Evolutionary conservation across 1,140 invertebrate genomes (phyloP), one percentile per base, ranked within the genome.

Genomic region (Bombus cullumanus): DNA sequence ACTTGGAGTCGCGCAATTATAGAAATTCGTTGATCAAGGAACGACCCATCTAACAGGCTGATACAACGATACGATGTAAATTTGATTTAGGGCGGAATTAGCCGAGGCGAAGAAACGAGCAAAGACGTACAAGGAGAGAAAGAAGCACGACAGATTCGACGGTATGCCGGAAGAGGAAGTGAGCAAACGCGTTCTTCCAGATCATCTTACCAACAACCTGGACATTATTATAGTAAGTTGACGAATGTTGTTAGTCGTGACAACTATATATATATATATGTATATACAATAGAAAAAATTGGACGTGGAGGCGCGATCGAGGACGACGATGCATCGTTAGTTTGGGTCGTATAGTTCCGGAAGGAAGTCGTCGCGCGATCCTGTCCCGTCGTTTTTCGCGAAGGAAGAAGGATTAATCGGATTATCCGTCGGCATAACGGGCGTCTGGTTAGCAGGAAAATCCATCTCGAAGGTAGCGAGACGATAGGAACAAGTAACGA

Each of bases 141-240:
- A 98, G 95, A 99, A 99, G 94, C 97, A 99, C 95, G 98, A 99
- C 95, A 96, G 98, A 86, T 99, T 99, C 95, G 99, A 99, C 96
- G 98, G 98, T 72, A 98, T 99, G 97, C 97, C 98, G 81, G 98
- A 99, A 95, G 98, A 99, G 94, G 98, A 99, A 96, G 98, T 99
- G 39, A 97, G 98, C 72, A 97, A 98, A 93, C 97, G 98, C 91
- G 98, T 97, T 80, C 96, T 99, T 93, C 98, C 98, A 74, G 99
- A 99, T 96, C 98, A 99, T 95, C 96, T 99, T 69, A 96, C 97
- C 71, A 97, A 97, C 94, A 98, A 98, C 96, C 97, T 99, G 93
- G 99, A 99, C 96, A 99, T 99, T 95, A 97, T 99, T 94, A 99
- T 99, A 96, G 98, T 99, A 97, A 98, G 98, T 98, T 53, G 47